Conservation (phyloP, 2,888 invertebrate genomes). For the Mesoligia furuncula region DNA sequence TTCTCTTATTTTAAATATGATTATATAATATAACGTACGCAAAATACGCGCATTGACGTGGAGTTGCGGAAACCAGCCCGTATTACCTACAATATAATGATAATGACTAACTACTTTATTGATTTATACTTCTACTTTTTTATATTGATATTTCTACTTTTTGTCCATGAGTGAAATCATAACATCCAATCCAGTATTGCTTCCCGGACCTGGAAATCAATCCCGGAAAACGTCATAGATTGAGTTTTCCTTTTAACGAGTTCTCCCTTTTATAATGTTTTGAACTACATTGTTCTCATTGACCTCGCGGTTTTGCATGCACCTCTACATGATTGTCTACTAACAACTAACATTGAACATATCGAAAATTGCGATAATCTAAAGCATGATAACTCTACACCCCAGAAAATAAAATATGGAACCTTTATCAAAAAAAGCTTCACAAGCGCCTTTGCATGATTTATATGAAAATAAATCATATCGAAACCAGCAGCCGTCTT, state of each 20-base stretch:
- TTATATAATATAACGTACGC: background rate
- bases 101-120: conserved; percentile 21
- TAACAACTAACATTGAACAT: background rate
- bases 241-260: background rate
- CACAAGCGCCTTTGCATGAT: no score
- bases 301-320: background rate
- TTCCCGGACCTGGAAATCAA: background rate
- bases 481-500: no score
- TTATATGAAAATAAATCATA: background rate
- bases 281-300: background rate
- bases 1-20: conserved; percentile 19
- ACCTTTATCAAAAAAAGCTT: background rate
- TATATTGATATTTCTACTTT: no score
- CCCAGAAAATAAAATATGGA: background rate
- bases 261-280: background rate
- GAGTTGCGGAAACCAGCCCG: no score
- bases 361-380: background rate
- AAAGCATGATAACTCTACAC: background rate
- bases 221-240: background rate
- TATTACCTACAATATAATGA: no score
- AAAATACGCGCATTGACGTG: no score
- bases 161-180: background rate
- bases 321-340: background rate
- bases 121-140: background rate
- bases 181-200: background rate